Evolutionary conservation across 2,888 invertebrate species (phyloP).

Genomic region (Sepiola atlantica): DNA sequence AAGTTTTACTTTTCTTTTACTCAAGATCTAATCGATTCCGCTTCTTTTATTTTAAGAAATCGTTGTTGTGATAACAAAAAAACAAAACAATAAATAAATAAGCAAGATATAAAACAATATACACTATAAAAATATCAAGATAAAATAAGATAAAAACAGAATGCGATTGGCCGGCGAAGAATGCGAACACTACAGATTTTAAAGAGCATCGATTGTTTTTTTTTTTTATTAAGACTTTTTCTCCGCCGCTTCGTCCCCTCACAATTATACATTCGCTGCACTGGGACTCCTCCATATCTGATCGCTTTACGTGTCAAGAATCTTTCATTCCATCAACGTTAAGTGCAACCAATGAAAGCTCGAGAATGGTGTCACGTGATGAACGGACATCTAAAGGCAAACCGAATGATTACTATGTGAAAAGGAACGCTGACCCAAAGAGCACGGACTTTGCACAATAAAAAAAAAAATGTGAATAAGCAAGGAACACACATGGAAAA

Average conservation of each 20-base stretch:
- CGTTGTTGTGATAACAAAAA: too few species aligned
- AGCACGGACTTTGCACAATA: background rate
- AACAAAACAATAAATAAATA: too few species aligned
- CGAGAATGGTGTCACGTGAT: background rate
- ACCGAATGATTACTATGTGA: background rate
- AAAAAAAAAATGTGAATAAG: too few species aligned
- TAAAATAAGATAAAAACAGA: background rate
- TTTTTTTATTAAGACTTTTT: background rate
- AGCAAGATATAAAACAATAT: too few species aligned
- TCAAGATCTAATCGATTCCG: background rate
- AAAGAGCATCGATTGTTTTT: background rate
- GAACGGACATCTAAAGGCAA: background rate
- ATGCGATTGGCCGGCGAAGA: background rate
- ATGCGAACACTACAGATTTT: background rate
- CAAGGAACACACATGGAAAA: too few species aligned
- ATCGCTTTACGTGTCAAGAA: too few species aligned
- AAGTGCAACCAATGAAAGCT: background rate
- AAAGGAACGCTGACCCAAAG: background rate
- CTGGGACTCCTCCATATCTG: too few species aligned
- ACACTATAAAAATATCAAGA: too few species aligned
- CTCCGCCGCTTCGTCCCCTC: background rate
- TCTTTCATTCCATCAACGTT: too few species aligned
- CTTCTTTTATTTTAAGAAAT: too few species aligned
- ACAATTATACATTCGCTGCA: too few species aligned
- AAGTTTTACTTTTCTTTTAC: too few species aligned